These are phyloP conservation scores for Arrhopalites spinosus DNA, from an alignment of 2,888 invertebrate genomes.

Conservation along the genomic window DNA sequence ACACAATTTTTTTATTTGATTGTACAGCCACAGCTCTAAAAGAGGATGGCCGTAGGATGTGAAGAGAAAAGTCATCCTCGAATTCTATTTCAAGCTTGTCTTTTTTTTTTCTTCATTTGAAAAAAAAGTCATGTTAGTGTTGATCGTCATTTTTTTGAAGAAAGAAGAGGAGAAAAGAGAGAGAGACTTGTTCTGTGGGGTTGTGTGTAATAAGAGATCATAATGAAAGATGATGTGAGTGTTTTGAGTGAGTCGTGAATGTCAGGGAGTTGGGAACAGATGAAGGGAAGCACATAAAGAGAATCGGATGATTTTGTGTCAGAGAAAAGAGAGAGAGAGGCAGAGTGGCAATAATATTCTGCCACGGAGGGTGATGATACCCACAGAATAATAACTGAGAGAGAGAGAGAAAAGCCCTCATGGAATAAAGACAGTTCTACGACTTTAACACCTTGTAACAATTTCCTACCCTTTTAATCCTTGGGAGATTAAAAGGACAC, in stretches of 20 bases:
- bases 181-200: background rate
- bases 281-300: conserved; percentile 26
- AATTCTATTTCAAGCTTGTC: too few species aligned
- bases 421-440: conserved; percentile 39
- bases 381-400: conserved; percentile 20
- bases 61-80: background rate
- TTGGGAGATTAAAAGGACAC: conserved; percentile 49
- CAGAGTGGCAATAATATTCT: conserved; percentile 20
- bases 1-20: conserved; percentile 32
- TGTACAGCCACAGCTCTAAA: background rate
- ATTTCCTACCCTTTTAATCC: conserved; percentile 51
- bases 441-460: conserved; percentile 52
- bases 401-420: conserved; percentile 8
- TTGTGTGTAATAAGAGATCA: conserved; percentile 5
- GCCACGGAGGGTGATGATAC: conserved; percentile 28
- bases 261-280: background rate
- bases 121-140: background rate
- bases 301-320: conserved; percentile 19
- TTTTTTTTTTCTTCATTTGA: background rate
- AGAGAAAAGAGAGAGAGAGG: background rate
- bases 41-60: too few species aligned
- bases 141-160: conserved; percentile 2
- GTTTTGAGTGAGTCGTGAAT: conserved; percentile 30
- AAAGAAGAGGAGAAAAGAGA: background rate
- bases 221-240: conserved; percentile 36